Percentiles rank a stretch among this genome's conserved stretches.
Evolutionary conservation across 2,888 invertebrate genomes (phyloP).

Genomic region (Conus canariensis): DNA sequence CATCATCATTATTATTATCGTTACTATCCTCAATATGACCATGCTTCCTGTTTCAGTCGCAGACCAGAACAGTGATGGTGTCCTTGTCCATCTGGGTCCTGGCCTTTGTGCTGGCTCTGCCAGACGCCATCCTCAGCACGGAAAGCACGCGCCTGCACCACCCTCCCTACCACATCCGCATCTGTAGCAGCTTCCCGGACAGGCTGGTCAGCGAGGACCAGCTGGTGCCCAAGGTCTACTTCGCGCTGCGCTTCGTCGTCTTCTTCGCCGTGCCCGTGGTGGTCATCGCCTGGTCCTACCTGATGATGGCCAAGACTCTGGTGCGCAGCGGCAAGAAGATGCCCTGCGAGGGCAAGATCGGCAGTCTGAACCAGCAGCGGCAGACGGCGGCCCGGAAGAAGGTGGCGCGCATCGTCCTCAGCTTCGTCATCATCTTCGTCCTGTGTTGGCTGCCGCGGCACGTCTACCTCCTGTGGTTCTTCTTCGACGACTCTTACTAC

Average conservation of each 20-base stretch:
- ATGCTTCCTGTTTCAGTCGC: conserved; percentile 79
- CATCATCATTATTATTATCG: neutral
- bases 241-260: conserved; percentile 82
- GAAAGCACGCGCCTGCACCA: neutral
- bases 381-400: conserved; percentile 78
- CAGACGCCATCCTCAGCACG: conserved; percentile 82
- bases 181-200: conserved; percentile 41
- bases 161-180: neutral
- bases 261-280: conserved; percentile 92
- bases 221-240: conserved; percentile 51
- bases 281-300: conserved; percentile 92
- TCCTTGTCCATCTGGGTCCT: conserved; percentile 83
- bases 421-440: conserved; percentile 88
- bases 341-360: conserved; percentile 70
- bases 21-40: neutral
- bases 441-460: conserved; percentile 79
- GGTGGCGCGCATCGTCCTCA: conserved; percentile 87
- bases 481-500: conserved; percentile 83
- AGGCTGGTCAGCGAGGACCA: neutral
- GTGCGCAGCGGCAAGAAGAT: conserved; percentile 81
- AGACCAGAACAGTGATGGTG: conserved; percentile 85
- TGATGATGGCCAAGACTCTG: conserved; percentile 89
- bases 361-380: conserved; percentile 64
- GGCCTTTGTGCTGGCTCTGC: conserved; percentile 87
- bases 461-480: conserved; percentile 87